Conservation (phyloP, 2,888 invertebrate genomes). For the Drosophila paracracens region DNA sequence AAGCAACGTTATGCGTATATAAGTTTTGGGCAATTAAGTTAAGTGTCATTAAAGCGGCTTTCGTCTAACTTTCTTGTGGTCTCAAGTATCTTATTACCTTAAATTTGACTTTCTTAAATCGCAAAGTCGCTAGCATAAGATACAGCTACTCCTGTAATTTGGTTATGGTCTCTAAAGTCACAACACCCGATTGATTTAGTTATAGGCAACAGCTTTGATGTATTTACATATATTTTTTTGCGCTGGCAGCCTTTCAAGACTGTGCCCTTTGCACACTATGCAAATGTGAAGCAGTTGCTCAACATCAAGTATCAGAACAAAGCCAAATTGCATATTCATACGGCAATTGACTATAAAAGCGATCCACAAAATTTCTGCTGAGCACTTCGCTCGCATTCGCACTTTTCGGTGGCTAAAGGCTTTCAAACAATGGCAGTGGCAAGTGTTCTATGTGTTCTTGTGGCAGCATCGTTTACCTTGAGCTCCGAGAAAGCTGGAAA, state of each 20-base stretch:
- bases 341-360: constrained; percentile 51
- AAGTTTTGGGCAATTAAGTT: constrained; percentile 35
- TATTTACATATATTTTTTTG: constrained; percentile 3
- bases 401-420: constrained; percentile 6
- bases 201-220: constrained; percentile 32
- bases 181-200: constrained; percentile 29
- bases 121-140: not conserved
- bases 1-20: constrained; percentile 44
- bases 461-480: constrained; percentile 39
- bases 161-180: not conserved
- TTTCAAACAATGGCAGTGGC: constrained; percentile 31
- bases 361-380: constrained; percentile 22
- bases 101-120: not conserved
- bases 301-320: constrained; percentile 7
- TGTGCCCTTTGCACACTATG: constrained; percentile 12
- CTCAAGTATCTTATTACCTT: not conserved
- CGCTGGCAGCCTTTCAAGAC: constrained; percentile 7
- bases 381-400: constrained; percentile 34
- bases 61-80: not conserved
- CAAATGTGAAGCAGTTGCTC: constrained; percentile 28
- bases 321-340: constrained; percentile 66
- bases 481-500: constrained; percentile 22
- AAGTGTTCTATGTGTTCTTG: constrained; percentile 18
- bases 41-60: constrained; percentile 16
- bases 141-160: not conserved